Conservation (phyloP, 2,888 invertebrate species). For the Lasioglossum vierecki region DNA sequence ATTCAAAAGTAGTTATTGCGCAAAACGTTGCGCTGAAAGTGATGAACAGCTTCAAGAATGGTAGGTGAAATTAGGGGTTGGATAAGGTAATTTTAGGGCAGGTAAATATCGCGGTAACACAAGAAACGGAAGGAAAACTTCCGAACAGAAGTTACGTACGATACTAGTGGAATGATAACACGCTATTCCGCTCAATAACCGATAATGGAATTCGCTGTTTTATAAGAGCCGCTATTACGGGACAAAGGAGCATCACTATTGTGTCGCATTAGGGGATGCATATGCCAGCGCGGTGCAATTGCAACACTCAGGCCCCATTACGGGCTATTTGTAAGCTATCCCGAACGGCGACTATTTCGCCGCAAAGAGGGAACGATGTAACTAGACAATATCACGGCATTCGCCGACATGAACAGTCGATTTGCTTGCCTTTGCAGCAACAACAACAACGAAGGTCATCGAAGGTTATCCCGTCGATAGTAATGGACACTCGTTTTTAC, state of each 20-base stretch:
- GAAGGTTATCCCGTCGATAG: neutral
- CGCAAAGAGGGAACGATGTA: constrained; percentile 21
- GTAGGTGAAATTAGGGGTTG: neutral
- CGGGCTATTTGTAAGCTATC: constrained; percentile 2
- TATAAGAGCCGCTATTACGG: constrained; percentile 15
- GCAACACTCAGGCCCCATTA: constrained; percentile 30
- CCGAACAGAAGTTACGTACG: neutral
- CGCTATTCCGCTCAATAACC: constrained; percentile 22
- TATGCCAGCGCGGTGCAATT: constrained; percentile 8
- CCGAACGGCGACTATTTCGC: constrained; percentile 19
- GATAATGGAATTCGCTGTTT: constrained; percentile 38
- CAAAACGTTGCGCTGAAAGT: neutral
- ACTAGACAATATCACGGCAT: constrained; percentile 9
- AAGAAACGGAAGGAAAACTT: constrained; percentile 11
- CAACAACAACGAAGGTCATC: neutral
- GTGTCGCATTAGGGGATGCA: constrained; percentile 17
- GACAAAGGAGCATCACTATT: neutral
- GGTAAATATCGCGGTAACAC: constrained; percentile 11
- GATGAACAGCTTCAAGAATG: neutral
- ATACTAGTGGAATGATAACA: constrained; percentile 3
- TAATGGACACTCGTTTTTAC: neutral
- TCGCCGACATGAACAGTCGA: neutral
- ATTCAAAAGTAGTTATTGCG: neutral
- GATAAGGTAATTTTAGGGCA: neutral
- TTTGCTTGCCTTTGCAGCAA: neutral